Evolutionary conservation across 2,888 invertebrate genomes (phyloP), one percentile per base, ranked within the genome.

Genomic region (Schizaphis graminum): DNA sequence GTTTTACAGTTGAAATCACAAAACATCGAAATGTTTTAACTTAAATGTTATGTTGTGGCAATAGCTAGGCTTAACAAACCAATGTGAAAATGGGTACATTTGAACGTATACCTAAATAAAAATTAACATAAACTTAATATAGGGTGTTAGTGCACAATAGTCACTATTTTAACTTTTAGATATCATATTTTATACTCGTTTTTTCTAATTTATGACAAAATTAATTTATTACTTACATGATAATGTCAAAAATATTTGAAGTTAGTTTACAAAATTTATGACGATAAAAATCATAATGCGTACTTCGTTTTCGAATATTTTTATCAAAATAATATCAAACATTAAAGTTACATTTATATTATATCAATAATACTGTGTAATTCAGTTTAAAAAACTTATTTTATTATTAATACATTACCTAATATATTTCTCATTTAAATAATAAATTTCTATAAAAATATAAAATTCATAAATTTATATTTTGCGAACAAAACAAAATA

Each of bases 201-300:
- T 35, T 77, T 77, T 77, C 21, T 41, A 77, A 77, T 77, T 77
- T 77, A 77, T 77, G 77, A 77, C 8, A 35, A 35, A 77, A 77
- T 77, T 21, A 77, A 77, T 77, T 77, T 77, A 77, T 77, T 35
- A 41, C 35, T 77, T 41, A 77, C 21, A 77, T 8, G 77, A 77
- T 77, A 77, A 77, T 35, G 47, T 28, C 28, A 86, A 86, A 44
- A 86, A 44, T 28, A 47, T 13, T 86, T 86, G 28, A 44, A 86
- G 86, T 86, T 44, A 41, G 86, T 86, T 44, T 47, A 86, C 86
- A 86, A 86, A 28, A 86, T 47, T 28, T 86, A 86, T 44, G 47
- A 47, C 28, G 47, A 28, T 77, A 77, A 35, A 35, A 77, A 77
- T 77, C 77, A 77, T 77, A 77, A 77, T 77, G 67, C 35, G 35